Percentiles rank a stretch among this genome's conserved stretches.
These are phyloP conservation scores for Agrochola lota DNA, from an alignment of 2,888 invertebrate genomes.

Conservation along the genomic window DNA sequence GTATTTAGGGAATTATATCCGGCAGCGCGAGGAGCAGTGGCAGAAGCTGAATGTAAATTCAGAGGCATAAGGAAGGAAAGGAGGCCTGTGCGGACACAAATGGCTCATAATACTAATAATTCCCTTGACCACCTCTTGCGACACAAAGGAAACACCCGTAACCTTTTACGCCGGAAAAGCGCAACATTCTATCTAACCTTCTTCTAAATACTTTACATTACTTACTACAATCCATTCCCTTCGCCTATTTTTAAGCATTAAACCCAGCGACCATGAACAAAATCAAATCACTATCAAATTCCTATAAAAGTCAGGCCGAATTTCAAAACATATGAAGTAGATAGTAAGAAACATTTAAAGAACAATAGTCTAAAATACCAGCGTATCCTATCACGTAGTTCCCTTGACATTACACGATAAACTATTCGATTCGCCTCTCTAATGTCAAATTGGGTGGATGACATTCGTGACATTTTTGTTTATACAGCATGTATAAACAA, in stretches of 20 bases:
- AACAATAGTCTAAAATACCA: conserved; percentile 69
- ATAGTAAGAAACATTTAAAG: conserved; percentile 43
- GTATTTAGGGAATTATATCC: too few species aligned
- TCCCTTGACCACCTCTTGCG: not conserved
- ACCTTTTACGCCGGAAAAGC: not conserved
- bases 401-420: conserved; percentile 81
- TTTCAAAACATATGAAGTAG: conserved; percentile 47
- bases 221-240: not conserved
- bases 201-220: conserved; percentile 11
- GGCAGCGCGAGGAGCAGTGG: too few species aligned
- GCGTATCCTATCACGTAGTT: conserved; percentile 77
- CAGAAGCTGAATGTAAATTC: too few species aligned
- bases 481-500: not conserved
- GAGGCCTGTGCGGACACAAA: not conserved
- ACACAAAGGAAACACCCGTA: not conserved
- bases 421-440: conserved; percentile 51
- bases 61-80: not conserved
- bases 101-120: not conserved
- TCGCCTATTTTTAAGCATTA: not conserved
- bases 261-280: conserved; percentile 20
- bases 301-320: conserved; percentile 30
- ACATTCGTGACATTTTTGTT: conserved; percentile 51
- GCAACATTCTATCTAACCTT: conserved; percentile 8
- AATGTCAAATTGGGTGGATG: conserved; percentile 48
- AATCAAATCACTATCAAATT: conserved; percentile 36